Percentiles rank a stretch among this genome's conserved stretches.
Evolutionary conservation across 2,113 vertebrate species (phyloP).

Genomic region (Empidonax traillii): DNA sequence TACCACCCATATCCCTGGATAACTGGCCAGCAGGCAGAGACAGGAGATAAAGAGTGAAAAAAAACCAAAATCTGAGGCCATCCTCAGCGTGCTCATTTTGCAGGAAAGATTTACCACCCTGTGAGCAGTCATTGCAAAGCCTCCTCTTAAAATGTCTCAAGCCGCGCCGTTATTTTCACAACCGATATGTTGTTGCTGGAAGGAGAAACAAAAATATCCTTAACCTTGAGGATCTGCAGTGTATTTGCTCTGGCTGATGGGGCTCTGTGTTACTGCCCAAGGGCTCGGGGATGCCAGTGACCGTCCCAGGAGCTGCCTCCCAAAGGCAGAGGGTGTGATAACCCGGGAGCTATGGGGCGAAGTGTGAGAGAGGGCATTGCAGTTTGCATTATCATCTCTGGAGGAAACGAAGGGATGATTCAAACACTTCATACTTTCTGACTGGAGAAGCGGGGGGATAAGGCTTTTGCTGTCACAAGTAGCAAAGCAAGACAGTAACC

Average conservation of each 20-base stretch:
- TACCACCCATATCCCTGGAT: neutral
- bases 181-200: neutral
- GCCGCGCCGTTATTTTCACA: neutral
- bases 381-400: neutral
- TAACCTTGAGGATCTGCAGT: neutral
- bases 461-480: neutral
- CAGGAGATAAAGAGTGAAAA: neutral
- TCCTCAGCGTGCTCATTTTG: neutral
- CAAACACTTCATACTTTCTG: neutral
- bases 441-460: neutral
- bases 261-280: neutral
- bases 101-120: neutral
- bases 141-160: neutral
- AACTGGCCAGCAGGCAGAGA: neutral
- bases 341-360: neutral
- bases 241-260: neutral
- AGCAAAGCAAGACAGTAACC: slow-evolving; percentile 2
- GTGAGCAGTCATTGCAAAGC: neutral
- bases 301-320: neutral
- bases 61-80: neutral
- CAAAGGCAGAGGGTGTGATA: neutral
- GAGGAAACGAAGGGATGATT: neutral
- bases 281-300: neutral
- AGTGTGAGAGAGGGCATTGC: neutral
- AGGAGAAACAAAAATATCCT: neutral